Base-by-base conservation (phyloP, 2,888 invertebrate species). In the Vanessa cardui region DNA sequence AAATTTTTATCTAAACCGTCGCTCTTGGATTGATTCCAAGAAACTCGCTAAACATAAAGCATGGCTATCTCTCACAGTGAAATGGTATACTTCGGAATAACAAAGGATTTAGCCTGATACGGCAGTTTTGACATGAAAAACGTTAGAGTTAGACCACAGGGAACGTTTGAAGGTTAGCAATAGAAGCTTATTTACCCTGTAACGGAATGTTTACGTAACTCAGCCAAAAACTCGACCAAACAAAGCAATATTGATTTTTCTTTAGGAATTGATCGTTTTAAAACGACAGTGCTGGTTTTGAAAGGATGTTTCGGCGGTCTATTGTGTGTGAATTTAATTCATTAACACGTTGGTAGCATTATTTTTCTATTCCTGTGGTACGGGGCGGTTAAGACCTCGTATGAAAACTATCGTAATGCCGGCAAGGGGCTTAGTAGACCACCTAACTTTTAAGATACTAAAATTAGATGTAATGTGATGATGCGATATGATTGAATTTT, bases 1-100 rank as follows among this genome's bases (percentile, higher is more conserved):
- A 69, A 79, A 83, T 85, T 84, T 83, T 84, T 78, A 78, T 78
- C 74, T 77, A 69, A 72, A 77, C 73, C 79, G 78, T 80, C 77
- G 75, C 73, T 74, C 73, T 82, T 89, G 90, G 89, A 89, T 80
- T 72, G 74, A 79, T 74, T 87, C 89, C 90, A 90, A 89, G 83
- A 83, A 87, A 88, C 78, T 88, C 83, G 71, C 74, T 76, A 80
- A 80, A 79, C 70, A 72, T 68, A 72, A 83, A 87, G 86, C 85
- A 84, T 81, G 85, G 82, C 86, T 82, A 73, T 82, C 82, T 78
- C 82, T 78, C 79, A 75, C 82, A 81, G 78, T 78, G 76, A 76
- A 79, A 81, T 78, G 76, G 82, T 82, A 78, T 79, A 76, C 77
- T 74, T 66, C 73, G 73, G 75, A 63, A 72, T 74, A 75, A 79